phyloP scores from a whole-genome alignment of 1,140 invertebrate species.

The Drosophila kepulauana region DNA sequence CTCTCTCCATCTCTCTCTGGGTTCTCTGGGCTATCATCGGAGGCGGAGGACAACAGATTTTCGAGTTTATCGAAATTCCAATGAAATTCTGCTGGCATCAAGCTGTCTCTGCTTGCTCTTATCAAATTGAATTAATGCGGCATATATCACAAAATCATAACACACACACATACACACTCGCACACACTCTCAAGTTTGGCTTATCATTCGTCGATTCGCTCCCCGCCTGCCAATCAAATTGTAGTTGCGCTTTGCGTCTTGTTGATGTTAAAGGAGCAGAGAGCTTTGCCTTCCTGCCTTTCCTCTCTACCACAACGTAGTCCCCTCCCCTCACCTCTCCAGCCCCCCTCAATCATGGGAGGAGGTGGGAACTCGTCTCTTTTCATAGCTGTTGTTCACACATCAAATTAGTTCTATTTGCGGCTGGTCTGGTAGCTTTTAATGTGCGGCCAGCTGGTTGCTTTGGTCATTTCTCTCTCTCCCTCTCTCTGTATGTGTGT shows the following conservation, averaged over 20 bases:
- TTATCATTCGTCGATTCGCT: constrained; percentile 37
- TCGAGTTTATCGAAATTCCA: constrained; percentile 63
- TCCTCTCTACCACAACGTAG: neutral
- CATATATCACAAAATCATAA: constrained; percentile 75
- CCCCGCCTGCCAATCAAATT: constrained; percentile 32
- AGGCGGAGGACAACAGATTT: constrained; percentile 25
- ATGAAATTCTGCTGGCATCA: constrained; percentile 48
- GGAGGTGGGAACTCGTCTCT: neutral
- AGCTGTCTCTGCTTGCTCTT: constrained; percentile 46
- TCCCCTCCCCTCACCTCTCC: neutral
- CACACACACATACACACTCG: constrained; percentile 25
- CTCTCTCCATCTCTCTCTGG: no score
- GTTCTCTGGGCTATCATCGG: neutral
- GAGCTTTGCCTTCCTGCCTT: neutral
- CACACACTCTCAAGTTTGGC: constrained; percentile 28
- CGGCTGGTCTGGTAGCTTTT: constrained; percentile 68
- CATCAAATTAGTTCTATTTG: constrained; percentile 80
- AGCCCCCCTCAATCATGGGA: neutral
- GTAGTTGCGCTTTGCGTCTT: constrained; percentile 10
- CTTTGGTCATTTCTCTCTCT: constrained; percentile 12
- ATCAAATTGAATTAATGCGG: constrained; percentile 80
- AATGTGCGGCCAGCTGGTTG: constrained; percentile 52
- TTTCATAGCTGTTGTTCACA: constrained; percentile 64
- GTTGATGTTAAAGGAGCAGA: constrained; percentile 4
- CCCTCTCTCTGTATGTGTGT: neutral